Evolutionary conservation across 2,888 invertebrate species (phyloP), one percentile per base, ranked within the genome.

Genomic region (Athripsodes cinereus): DNA sequence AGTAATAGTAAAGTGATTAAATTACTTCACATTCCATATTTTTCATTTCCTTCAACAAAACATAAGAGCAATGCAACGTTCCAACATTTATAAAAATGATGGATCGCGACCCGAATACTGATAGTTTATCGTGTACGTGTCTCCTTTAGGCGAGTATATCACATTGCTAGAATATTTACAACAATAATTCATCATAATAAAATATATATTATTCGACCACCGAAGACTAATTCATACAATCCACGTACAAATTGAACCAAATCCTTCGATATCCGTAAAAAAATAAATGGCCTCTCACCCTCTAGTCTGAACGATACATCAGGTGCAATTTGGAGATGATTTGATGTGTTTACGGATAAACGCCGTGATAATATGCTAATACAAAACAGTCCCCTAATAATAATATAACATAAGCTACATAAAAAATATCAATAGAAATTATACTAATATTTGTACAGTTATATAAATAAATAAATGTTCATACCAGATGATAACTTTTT

Each of bases 191-290:
- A 40, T 40, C 40, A 40, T 40, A 5, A 40, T 40, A 40, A 40
- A 40, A 40, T 16, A 40, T 16, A 40, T 40, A 40, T 40, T 16
- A 40, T 40, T 40, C 40, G 40, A 40, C 16, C 13, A 5, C 40
- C 13, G n/a, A 40, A 13, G 13, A 55, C 50, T 51, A 47, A 57
- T 60, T 57, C 52, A 51, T 49, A 53, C 35, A 57, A 46, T 57
- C 52, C 46, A 31, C 57, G 21, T 48, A 53, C 62, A 62, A 62
- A 62, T 62, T 62, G 62, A 54, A 62, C 60, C 40, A 60, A 62
- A 62, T 62, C 62, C 62, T 62, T 53, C 60, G 62, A 62, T 62
- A 62, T 62, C 60, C 62, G 60, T 62, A 62, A 62, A 62, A 31
- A 62, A 62, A 57, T 57, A 62, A 62, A 62, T 55, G 59, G 59